Evolutionary conservation across 2,888 invertebrate species (phyloP), one percentile per base, ranked within the genome.

Genomic region (Pilophorus perplexus): DNA sequence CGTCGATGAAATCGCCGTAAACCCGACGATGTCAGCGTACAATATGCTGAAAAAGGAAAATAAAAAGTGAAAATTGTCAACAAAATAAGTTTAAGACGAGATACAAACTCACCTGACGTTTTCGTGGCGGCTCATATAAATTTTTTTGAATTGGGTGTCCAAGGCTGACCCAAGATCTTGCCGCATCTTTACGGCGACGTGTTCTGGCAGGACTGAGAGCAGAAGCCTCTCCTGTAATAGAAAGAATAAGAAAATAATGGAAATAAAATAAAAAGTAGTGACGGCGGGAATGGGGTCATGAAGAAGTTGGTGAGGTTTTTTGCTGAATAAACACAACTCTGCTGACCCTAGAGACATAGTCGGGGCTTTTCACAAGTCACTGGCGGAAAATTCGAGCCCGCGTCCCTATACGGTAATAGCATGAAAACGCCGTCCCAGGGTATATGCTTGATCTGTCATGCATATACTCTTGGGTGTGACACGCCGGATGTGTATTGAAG

Each of bases 11-110:
- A 95, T 93, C 62, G 94, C 94, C 3, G 97, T 97, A 78, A 97
- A 97, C 62, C 97, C 97, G 62, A 96, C 96, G 77, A 97, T 97
- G 80, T 97, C 97, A 23, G 96, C 97, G 79, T 96, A 97, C 71
- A 97, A 84, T 77, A 97, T 97, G 79, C 93, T 93, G 81, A 70
- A 80, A 76, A 72, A 66, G 40, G 20, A 12, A n/a, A 57, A 22
- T 12, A 40, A 37, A 46, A 33, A 12, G 33, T 33, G 12, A 33
- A 33, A 6, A 33, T 33, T 33, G 33, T 33, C 6, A 33, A 12
- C 33, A 12, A 33, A 33, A 12, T 33, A 12, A 33, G 33, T 33
- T 33, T 33, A 33, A 8, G 33, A 33, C 33, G n/a, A n/a, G n/a
- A n/a, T n/a, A n/a, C n/a, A n/a, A n/a, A 66, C 81, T 80, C 80